A percentile compares a stretch with the other conserved stretches of the same genome.
Conservation (phyloP, 1,140 invertebrate genomes). For the Zeugodacus cucurbitae region DNA sequence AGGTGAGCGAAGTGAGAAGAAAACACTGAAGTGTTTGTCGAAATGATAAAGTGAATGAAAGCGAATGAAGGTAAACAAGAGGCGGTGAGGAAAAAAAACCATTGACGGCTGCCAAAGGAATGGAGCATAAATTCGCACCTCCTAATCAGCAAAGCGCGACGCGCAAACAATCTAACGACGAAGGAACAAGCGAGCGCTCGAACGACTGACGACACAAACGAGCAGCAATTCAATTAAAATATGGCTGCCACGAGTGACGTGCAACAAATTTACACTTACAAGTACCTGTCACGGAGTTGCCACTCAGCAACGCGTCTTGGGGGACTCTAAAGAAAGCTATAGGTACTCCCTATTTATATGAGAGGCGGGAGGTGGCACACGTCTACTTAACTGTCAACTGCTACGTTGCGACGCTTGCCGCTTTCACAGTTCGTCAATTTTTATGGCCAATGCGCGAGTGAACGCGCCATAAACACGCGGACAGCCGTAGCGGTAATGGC, state of each 20-base stretch:
- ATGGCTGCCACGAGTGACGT: background rate
- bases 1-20: background rate
- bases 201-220: background rate
- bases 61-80: background rate
- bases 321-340: background rate
- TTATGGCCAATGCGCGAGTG: conserved; percentile 49
- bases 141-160: background rate
- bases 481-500: background rate
- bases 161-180: background rate
- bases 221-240: conserved; percentile 37
- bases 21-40: background rate
- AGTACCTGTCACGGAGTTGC: background rate
- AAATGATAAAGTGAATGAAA: background rate
- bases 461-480: background rate
- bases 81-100: background rate
- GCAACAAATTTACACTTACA: conserved; percentile 14
- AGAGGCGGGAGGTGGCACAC: background rate
- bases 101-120: background rate
- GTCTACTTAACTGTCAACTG: background rate
- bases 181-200: background rate
- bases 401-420: background rate
- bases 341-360: background rate
- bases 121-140: background rate
- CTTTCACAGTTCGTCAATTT: conserved; percentile 66
- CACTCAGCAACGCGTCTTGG: background rate